Percentiles rank a stretch among this genome's conserved stretches.
Conservation (phyloP, 1,140 invertebrate species). For the Trichoplusia ni region DNA sequence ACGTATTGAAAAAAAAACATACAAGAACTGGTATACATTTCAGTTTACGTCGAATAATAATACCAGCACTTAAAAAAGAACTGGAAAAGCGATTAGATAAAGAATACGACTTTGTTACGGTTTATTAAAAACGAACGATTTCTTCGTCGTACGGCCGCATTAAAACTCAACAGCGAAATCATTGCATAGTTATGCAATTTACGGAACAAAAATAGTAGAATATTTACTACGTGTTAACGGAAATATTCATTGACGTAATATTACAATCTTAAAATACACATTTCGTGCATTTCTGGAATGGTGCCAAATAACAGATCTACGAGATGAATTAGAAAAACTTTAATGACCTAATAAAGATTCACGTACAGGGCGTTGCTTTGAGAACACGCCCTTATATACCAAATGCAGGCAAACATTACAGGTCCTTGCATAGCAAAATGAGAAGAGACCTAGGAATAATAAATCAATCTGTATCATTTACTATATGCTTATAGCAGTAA, state of each 20-base stretch:
- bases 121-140: background rate
- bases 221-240: background rate
- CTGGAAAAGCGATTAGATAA: background rate
- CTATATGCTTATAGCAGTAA: no score
- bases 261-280: slow-evolving; percentile 16
- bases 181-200: background rate
- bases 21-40: background rate
- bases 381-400: no score
- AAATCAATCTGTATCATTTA: no score
- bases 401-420: no score
- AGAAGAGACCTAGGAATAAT: no score
- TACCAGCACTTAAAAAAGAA: background rate
- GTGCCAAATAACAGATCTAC: slow-evolving; percentile 5
- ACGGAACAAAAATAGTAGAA: background rate
- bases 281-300: slow-evolving; percentile 15
- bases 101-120: background rate
- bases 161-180: background rate
- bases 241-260: slow-evolving; percentile 14
- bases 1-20: no score
- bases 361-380: no score
- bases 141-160: background rate
- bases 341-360: no score
- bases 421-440: no score
- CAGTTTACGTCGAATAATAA: background rate
- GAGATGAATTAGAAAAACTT: background rate